Percentiles rank a stretch among this genome's conserved stretches.
Evolutionary conservation across 1,140 invertebrate species (phyloP).

Genomic region (Bactericera cockerelli): DNA sequence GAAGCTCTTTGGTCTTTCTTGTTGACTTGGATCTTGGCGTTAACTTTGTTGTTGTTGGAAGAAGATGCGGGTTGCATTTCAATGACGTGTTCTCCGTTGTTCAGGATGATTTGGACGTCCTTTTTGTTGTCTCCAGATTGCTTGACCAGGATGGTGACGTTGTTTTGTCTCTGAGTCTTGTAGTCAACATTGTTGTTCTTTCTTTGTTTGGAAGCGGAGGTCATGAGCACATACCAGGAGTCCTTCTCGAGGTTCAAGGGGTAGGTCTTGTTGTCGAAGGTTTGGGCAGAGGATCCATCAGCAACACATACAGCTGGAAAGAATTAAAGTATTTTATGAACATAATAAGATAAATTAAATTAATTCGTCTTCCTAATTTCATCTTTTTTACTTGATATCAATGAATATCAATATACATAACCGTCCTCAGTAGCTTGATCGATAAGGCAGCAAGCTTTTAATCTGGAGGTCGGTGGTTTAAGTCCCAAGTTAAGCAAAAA

Average conservation of each 20-base stretch:
- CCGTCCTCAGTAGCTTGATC: no score
- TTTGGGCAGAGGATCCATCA: constrained; percentile 35
- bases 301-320: constrained; percentile 40
- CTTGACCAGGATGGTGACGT: constrained; percentile 29
- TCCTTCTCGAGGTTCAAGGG: constrained; percentile 32
- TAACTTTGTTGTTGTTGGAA: not conserved
- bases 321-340: not conserved
- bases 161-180: constrained; percentile 7
- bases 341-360: not conserved
- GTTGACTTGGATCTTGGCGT: constrained; percentile 27
- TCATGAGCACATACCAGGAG: constrained; percentile 37
- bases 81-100: constrained; percentile 21
- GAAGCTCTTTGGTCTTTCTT: constrained; percentile 23
- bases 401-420: not conserved
- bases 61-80: constrained; percentile 20
- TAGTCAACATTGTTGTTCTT: not conserved
- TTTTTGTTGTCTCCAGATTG: constrained; percentile 22
- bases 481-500: no score
- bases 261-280: constrained; percentile 43
- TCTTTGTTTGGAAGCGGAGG: constrained; percentile 2
- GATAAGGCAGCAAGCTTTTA: no score
- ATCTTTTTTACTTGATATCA: not conserved
- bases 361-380: not conserved
- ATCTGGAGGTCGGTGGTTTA: no score
- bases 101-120: constrained; percentile 30